phyloP scores from a whole-genome alignment of 53 echinoderm and acorn worm genomes.

The Apostichopus leukothele region DNA sequence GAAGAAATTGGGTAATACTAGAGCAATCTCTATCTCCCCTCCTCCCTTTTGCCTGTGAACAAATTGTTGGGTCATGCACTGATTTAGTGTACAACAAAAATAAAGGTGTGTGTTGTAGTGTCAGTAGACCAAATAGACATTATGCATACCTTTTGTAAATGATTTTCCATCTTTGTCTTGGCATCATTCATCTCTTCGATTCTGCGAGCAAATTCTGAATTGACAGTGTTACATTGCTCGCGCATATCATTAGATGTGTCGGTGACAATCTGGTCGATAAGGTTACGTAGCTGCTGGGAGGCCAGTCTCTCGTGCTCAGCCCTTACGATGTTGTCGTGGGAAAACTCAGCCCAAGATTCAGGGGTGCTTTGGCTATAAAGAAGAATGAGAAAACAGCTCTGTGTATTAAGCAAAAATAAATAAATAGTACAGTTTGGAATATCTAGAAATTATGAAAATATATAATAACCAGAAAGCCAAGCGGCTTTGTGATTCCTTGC shows the following conservation, averaged over 20 bases:
- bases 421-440: no score
- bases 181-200: conserved; percentile 98
- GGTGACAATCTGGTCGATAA: conserved; percentile 93
- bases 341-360: conserved; percentile 95
- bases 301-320: conserved; percentile 93
- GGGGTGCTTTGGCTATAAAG: conserved; percentile 75
- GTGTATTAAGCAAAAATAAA: no score
- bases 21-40: no score
- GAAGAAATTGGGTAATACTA: no score
- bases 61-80: no score
- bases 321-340: conserved; percentile 95
- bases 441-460: no score
- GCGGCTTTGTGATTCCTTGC: no score
- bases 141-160: conserved; percentile 74
- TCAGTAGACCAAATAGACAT: no score
- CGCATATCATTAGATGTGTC: conserved; percentile 99
- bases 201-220: conserved; percentile 93
- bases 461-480: no score
- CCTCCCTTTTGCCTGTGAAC: no score
- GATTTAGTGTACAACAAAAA: no score
- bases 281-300: conserved; percentile 89
- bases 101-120: no score
- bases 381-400: not conserved
- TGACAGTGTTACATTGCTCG: conserved; percentile 97
- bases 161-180: conserved; percentile 95